These are phyloP conservation scores for Gambelia wislizenii DNA, from an alignment of 2,797 vertebrate species.

Conservation along the genomic window DNA sequence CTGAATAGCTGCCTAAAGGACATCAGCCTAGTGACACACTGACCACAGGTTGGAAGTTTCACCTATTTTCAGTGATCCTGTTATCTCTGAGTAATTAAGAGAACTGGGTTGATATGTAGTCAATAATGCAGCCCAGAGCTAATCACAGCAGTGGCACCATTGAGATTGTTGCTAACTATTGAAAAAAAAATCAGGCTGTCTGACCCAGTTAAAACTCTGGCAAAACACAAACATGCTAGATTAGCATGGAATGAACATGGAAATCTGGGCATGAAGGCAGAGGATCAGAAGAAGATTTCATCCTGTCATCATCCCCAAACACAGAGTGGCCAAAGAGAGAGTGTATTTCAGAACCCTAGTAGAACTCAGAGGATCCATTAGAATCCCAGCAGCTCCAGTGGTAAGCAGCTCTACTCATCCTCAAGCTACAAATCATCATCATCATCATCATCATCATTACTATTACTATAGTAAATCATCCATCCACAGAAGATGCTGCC, in stretches of 20 bases:
- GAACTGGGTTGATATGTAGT: neutral
- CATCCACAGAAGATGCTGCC: neutral
- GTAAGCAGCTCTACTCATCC: neutral
- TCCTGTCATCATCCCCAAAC: too few relatives aligned
- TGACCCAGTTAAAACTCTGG: neutral
- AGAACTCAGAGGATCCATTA: neutral
- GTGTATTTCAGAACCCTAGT: neutral
- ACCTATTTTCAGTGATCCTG: neutral
- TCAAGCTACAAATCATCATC: neutral
- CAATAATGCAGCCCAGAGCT: conserved; percentile 3
- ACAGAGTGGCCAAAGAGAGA: neutral
- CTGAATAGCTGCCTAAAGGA: neutral
- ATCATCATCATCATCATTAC: too few relatives aligned
- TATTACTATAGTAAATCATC: too few relatives aligned
- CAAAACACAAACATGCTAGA: neutral
- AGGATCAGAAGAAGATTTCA: neutral
- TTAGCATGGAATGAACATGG: neutral
- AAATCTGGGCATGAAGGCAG: neutral
- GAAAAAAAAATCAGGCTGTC: neutral
- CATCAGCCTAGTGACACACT: neutral
- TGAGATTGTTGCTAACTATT: neutral
- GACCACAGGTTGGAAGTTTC: neutral
- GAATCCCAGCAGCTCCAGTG: neutral
- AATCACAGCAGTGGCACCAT: neutral
- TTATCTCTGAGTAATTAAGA: conserved; percentile 2